A percentile compares a stretch with the other conserved stretches of the same genome.
Conservation (phyloP, 2,113 vertebrate genomes). For the Cyprinodon brontotheroides region DNA sequence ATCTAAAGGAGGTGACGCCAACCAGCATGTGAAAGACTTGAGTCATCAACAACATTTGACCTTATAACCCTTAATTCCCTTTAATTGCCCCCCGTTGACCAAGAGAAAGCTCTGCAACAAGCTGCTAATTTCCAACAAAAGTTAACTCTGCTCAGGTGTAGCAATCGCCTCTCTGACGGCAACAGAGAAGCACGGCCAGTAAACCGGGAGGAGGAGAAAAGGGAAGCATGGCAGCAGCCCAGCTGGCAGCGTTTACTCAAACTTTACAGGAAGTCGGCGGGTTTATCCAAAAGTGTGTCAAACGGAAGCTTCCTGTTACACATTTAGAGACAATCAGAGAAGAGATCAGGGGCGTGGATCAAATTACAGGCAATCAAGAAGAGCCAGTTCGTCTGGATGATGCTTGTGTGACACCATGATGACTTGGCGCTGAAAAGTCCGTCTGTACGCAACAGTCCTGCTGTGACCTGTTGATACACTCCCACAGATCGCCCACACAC, state of each 20-base stretch:
- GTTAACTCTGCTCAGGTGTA: not conserved
- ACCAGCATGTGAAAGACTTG: not conserved
- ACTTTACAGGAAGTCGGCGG: too few relatives aligned
- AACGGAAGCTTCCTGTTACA: not conserved
- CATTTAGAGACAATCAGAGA: not conserved
- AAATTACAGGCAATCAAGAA: not conserved
- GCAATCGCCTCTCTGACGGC: fast-evolving
- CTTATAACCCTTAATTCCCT: not conserved
- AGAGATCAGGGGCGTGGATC: not conserved
- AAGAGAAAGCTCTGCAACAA: not conserved
- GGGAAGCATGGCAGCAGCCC: conserved; percentile 7
- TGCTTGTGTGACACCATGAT: not conserved
- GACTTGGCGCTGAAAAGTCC: not conserved
- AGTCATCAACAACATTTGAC: not conserved
- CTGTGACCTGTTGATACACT: too few relatives aligned
- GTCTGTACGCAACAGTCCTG: not conserved
- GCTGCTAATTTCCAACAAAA: not conserved
- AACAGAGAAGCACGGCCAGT: not conserved
- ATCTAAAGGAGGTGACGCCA: not conserved
- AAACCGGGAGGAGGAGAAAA: not conserved
- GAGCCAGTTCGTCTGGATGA: not conserved
- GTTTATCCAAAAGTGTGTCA: not conserved
- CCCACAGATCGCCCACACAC: not conserved
- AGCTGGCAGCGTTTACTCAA: not conserved
- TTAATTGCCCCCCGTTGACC: not conserved